Evolutionary conservation across 1,140 invertebrate species (phyloP), one percentile per base, ranked within the genome.

Genomic region (Drosophila aff.): DNA sequence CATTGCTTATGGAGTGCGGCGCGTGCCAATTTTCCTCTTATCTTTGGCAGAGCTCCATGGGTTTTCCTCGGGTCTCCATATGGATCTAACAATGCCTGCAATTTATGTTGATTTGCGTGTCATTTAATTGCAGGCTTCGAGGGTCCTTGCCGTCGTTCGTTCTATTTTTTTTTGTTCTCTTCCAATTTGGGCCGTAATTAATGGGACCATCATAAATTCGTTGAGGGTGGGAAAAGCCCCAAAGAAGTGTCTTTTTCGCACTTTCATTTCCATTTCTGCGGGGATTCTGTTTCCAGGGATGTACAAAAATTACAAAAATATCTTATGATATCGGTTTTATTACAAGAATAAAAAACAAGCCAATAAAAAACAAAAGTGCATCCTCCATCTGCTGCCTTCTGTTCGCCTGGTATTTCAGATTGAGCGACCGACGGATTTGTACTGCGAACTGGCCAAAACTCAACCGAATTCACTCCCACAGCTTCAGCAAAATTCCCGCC

Each of bases 71-170:
- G 53, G 50, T 11, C 61, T 63, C 71, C 73, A 77, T 81, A 67
- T 82, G 79, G 44, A 43, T 43, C 44, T 40, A 64, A 59, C 46
- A 65, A 49, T 71, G 79, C 46, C 65, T 68, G 73, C 83, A 86
- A 86, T 86, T 87, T 82, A 86, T 87, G 79, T 82, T 86, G 84
- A 89, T 87, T 89, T 87, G 85, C 84, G 73, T 87, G 83, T 84
- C 80, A 74, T 87, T 87, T 87, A 87, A 87, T 87, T 87, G 81
- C 83, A 64, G 62, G 62, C 65, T 77, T 87, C 64, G 68, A 82
- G 83, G 79, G 83, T 74, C 66, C 64, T 81, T 58, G 65, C 40
- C 47, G 16, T 33, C 31, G n/a, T 33, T 52, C 10, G 13, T 18
- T 13, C 33, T 36, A 36, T 33, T 11, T 28, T 16, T 26, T 28